A percentile compares a stretch with the other conserved stretches of the same genome.
phyloP scores from a whole-genome alignment of 2,888 invertebrate genomes.

The Diploptera punctata region DNA sequence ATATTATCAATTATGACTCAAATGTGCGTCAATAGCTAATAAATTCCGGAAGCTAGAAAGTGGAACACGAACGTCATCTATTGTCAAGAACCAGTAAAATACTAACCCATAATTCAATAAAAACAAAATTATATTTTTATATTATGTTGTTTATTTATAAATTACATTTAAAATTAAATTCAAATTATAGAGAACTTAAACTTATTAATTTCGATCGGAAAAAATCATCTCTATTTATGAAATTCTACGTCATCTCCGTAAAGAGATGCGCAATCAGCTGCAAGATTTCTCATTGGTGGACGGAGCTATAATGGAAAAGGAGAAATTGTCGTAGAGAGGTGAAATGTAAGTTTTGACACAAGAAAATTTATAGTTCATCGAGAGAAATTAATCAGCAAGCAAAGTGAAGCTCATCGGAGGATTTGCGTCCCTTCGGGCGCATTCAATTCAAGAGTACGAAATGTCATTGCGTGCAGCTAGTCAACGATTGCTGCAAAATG shows the following conservation, averaged over 20 bases:
- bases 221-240: slow-evolving; percentile 4
- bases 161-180: no score
- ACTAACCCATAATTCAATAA: neutral
- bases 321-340: neutral
- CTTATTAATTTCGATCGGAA: neutral
- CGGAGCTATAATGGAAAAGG: neutral
- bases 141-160: no score
- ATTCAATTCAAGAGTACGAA: slow-evolving; percentile 43
- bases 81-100: neutral
- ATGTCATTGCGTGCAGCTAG: slow-evolving; percentile 66
- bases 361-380: neutral
- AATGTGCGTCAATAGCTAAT: no score
- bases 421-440: slow-evolving; percentile 39
- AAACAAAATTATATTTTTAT: no score
- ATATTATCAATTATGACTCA: no score
- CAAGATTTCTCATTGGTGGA: slow-evolving; percentile 5
- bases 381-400: neutral
- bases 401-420: slow-evolving; percentile 29
- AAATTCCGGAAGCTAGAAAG: slow-evolving; percentile 26
- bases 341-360: neutral
- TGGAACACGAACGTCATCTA: slow-evolving; percentile 24
- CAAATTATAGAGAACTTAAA: no score
- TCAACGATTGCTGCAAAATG: slow-evolving; percentile 65
- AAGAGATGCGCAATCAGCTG: slow-evolving; percentile 25
- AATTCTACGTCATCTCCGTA: slow-evolving; percentile 17